phyloP scores from a whole-genome alignment of 35 echinoderm and acorn worm genomes.

The Apostichopus californicus region DNA sequence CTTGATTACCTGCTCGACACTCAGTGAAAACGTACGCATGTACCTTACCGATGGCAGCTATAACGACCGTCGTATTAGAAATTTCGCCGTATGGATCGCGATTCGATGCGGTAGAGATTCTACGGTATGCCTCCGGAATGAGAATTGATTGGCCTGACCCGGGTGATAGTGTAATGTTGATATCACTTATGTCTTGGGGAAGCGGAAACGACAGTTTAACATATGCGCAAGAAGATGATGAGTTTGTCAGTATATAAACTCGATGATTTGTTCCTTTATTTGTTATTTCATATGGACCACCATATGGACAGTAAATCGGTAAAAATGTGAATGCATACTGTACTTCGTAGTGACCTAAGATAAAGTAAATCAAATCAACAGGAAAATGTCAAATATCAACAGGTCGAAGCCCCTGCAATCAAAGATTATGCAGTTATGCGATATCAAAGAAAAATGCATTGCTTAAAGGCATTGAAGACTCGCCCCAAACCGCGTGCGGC shows the following conservation, averaged over 20 bases:
- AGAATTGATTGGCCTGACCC: neutral
- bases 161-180: neutral
- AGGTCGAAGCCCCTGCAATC: no score
- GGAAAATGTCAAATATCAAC: no score
- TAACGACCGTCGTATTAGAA: neutral
- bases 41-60: neutral
- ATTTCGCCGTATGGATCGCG: neutral
- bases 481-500: no score
- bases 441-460: no score
- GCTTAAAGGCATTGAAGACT: no score
- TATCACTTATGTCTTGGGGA: neutral
- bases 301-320: neutral
- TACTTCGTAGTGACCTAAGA: neutral
- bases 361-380: no score
- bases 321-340: neutral
- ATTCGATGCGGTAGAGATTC: neutral
- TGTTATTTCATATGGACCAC: no score
- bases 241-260: neutral
- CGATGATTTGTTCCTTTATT: neutral
- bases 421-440: no score
- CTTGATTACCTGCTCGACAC: neutral
- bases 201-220: neutral
- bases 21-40: neutral
- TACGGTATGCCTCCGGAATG: neutral
- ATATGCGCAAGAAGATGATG: neutral